phyloP scores from a whole-genome alignment of 2,888 invertebrate species.

The Leptogaster cylindrica region DNA sequence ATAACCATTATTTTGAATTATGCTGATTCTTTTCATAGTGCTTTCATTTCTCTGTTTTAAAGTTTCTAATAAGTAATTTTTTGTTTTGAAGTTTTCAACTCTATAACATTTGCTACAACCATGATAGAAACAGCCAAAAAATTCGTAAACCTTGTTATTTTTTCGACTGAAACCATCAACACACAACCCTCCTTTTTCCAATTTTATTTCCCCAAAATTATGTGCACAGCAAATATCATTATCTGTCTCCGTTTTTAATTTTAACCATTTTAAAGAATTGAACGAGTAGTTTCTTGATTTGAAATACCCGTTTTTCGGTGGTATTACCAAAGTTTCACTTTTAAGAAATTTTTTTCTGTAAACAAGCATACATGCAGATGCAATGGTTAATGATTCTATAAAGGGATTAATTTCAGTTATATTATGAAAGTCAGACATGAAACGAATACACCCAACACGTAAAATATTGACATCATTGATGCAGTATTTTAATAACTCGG shows the following conservation, averaged over 20 bases:
- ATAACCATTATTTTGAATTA: neutral
- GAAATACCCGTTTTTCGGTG: too few relatives aligned
- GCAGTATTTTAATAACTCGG: conserved; percentile 10
- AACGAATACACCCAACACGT: too few relatives aligned
- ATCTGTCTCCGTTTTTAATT: too few relatives aligned
- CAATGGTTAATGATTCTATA: conserved; percentile 10
- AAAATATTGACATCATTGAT: conserved; percentile 18
- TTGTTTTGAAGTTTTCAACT: neutral
- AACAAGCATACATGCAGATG: too few relatives aligned
- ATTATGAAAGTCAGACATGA: too few relatives aligned
- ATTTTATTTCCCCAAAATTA: too few relatives aligned
- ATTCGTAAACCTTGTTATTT: neutral
- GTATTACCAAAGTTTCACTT: too few relatives aligned
- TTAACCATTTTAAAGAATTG: too few relatives aligned
- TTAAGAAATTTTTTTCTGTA: too few relatives aligned
- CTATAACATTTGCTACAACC: neutral
- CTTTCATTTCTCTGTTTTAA: neutral
- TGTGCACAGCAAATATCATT: too few relatives aligned
- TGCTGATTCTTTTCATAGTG: neutral
- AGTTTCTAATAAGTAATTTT: neutral
- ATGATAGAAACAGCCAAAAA: neutral
- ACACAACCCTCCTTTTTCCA: too few relatives aligned
- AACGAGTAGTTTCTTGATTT: too few relatives aligned
- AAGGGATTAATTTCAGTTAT: neutral
- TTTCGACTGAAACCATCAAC: neutral